These are phyloP conservation scores for Bellardia bayeri DNA, from an alignment of 2,888 invertebrate genomes.

Conservation along the genomic window DNA sequence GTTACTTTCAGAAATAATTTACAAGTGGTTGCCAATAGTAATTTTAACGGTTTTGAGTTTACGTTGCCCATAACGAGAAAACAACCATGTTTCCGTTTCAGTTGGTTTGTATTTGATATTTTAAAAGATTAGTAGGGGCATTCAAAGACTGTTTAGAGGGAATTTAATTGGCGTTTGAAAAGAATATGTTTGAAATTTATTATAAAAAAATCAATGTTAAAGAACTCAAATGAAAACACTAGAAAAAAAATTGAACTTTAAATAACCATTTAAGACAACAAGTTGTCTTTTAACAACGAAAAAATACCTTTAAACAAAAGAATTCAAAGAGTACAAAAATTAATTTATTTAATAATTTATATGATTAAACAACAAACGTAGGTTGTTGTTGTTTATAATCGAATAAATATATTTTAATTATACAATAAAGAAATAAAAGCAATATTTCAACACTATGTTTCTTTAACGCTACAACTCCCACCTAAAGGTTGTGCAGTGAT, in stretches of 20 bases:
- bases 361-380: constrained; percentile 36
- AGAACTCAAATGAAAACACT: neutral
- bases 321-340: neutral
- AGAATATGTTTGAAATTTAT: too few relatives aligned
- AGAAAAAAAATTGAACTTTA: neutral
- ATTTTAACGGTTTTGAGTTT: constrained; percentile 11
- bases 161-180: too few relatives aligned
- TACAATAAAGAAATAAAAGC: constrained; percentile 13
- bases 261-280: constrained; percentile 16
- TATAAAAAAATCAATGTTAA: neutral
- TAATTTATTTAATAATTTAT: neutral
- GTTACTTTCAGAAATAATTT: constrained; percentile 34
- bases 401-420: constrained; percentile 7
- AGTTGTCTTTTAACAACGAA: neutral
- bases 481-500: neutral
- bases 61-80: constrained; percentile 56
- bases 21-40: constrained; percentile 36
- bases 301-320: neutral
- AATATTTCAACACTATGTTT: constrained; percentile 25
- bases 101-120: constrained; percentile 31
- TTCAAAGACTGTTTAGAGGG: neutral
- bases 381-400: neutral
- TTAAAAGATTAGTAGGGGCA: neutral
- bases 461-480: constrained; percentile 42
- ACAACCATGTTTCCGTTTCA: constrained; percentile 62